Evolutionary conservation across 92 coral and sea anemone genomes (phyloP).

Genomic region (Epizoanthus scotinus): DNA sequence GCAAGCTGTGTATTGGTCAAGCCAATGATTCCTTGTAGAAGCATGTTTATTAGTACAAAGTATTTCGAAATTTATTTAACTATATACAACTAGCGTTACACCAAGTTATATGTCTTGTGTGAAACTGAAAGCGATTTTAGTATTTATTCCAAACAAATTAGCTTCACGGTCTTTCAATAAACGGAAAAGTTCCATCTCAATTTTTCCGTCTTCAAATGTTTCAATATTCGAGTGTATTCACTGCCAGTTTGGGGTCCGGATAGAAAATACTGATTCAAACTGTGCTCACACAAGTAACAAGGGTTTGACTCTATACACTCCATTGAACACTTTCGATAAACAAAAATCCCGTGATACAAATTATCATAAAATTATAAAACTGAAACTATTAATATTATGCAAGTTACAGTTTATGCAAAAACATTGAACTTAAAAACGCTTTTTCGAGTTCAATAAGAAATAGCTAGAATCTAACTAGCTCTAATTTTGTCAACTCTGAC

Average conservation of each 20-base stretch:
- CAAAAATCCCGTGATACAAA: not conserved
- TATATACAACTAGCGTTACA: not conserved
- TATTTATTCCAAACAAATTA: conserved; percentile 9
- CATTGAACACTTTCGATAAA: not conserved
- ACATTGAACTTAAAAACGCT: not conserved
- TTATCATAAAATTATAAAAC: not conserved
- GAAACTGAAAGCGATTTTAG: conserved; percentile 18
- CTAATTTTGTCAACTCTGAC: too few species aligned
- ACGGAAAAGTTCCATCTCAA: not conserved
- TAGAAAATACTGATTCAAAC: not conserved
- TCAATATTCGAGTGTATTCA: not conserved
- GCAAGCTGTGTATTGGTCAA: too few species aligned
- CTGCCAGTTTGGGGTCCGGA: not conserved
- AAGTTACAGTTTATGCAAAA: too few species aligned
- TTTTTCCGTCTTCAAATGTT: not conserved
- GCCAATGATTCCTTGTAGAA: too few species aligned
- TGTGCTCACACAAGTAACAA: not conserved
- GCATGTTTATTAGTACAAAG: not conserved
- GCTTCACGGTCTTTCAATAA: conserved; percentile 1
- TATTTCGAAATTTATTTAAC: conserved; percentile 1
- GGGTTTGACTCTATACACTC: not conserved
- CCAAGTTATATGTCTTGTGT: not conserved
- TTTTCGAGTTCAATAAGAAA: not conserved
- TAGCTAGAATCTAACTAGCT: too few species aligned
- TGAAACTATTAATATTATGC: not conserved